Percentiles rank a stretch among this genome's conserved stretches.
Evolutionary conservation across 2,888 invertebrate species (phyloP).

Genomic region (Platycheirus albimanus): DNA sequence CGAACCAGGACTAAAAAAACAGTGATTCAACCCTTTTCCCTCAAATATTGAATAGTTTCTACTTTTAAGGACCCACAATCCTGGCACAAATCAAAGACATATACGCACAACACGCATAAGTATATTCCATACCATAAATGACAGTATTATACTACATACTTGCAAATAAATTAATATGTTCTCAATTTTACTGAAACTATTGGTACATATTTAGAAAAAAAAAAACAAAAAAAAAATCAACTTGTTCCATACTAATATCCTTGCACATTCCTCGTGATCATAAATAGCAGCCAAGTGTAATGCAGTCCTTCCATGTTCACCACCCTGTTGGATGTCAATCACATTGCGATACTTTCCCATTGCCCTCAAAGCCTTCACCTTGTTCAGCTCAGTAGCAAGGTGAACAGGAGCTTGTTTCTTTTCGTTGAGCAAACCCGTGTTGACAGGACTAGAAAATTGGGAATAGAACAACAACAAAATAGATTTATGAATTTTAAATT

Average conservation of each 20-base stretch:
- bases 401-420: constrained; percentile 92
- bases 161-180: background rate
- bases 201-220: too few species aligned
- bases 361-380: constrained; percentile 87
- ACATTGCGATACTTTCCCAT: constrained; percentile 87
- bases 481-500: constrained; percentile 18
- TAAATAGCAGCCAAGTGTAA: constrained; percentile 93
- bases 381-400: constrained; percentile 90
- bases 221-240: constrained; percentile 45
- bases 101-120: constrained; percentile 50
- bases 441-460: constrained; percentile 85
- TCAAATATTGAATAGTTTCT: too few species aligned
- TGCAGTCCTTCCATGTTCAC: constrained; percentile 90
- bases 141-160: constrained; percentile 34
- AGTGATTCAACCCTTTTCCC: too few species aligned
- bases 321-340: constrained; percentile 90
- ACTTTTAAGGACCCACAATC: background rate
- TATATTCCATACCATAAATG: constrained; percentile 41
- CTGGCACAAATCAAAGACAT: constrained; percentile 49
- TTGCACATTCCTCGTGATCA: constrained; percentile 92
- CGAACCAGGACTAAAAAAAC: too few species aligned
- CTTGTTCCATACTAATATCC: constrained; percentile 87
- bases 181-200: constrained; percentile 51
- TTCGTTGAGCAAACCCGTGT: constrained; percentile 88
- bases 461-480: background rate